Conservation (phyloP, 2,797 vertebrate genomes). For the Mareca strepera region DNA sequence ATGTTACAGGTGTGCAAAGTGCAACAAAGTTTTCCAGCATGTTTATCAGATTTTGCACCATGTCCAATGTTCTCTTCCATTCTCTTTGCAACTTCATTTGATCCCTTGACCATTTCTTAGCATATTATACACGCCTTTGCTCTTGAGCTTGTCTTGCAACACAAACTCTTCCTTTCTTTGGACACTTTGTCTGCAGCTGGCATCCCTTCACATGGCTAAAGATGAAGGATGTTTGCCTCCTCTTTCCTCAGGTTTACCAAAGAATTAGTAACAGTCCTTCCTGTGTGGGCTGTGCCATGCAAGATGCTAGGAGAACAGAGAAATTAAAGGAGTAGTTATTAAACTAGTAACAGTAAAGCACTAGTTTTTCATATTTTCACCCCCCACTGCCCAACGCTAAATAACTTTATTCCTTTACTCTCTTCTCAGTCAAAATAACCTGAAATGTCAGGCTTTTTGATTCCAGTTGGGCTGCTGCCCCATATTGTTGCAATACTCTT, state of each 20-base stretch:
- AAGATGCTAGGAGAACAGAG: constrained; percentile 46
- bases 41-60: constrained; percentile 1
- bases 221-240: constrained; percentile 12
- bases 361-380: neutral
- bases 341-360: neutral
- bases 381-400: neutral
- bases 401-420: neutral
- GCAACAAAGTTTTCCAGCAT: neutral
- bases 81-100: neutral
- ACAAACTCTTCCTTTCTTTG: constrained; percentile 13
- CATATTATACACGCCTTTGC: neutral
- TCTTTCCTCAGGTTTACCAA: constrained; percentile 10
- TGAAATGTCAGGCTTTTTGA: neutral
- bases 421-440: neutral
- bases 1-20: neutral
- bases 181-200: neutral
- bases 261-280: neutral
- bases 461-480: neutral
- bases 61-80: neutral
- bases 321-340: constrained; percentile 46
- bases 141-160: constrained; percentile 15
- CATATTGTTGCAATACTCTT: neutral
- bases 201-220: constrained; percentile 12
- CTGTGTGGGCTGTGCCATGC: neutral
- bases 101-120: constrained; percentile 11